Evolutionary conservation across 1,140 invertebrate genomes (phyloP).

Genomic region (Oryctes rhinoceros): DNA sequence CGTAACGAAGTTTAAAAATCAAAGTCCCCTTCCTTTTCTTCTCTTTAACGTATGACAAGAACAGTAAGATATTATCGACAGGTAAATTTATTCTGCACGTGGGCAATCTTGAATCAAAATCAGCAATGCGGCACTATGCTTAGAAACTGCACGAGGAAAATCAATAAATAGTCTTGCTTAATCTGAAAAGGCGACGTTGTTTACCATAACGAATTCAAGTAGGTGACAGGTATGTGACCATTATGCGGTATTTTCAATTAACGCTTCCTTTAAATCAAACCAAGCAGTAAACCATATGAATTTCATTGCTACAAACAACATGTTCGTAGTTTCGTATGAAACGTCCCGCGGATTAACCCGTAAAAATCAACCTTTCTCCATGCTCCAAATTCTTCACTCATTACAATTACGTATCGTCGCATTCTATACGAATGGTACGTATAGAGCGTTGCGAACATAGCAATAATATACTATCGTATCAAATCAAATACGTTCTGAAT

Average conservation of each 20-base stretch:
- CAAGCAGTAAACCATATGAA: too few relatives aligned
- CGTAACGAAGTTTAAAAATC: too few relatives aligned
- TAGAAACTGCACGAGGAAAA: conserved; percentile 18
- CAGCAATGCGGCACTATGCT: conserved; percentile 19
- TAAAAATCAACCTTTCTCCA: too few relatives aligned
- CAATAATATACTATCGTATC: too few relatives aligned
- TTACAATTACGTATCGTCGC: too few relatives aligned
- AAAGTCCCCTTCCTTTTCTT: background rate
- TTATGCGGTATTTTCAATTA: background rate
- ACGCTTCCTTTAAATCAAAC: background rate
- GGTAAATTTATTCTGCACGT: background rate
- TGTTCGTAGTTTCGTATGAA: too few relatives aligned
- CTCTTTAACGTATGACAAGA: background rate
- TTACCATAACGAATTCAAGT: background rate
- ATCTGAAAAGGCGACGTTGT: background rate
- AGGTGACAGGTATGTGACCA: background rate
- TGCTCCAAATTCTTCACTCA: too few relatives aligned
- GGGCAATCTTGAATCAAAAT: conserved; percentile 22
- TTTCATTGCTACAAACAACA: too few relatives aligned
- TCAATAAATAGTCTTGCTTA: conserved; percentile 17
- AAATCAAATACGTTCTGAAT: too few relatives aligned
- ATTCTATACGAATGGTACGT: too few relatives aligned
- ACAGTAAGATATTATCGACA: background rate
- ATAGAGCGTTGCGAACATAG: too few relatives aligned
- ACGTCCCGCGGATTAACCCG: too few relatives aligned